Conservation (phyloP, 2,888 invertebrate species). For the Netelia inedita region DNA sequence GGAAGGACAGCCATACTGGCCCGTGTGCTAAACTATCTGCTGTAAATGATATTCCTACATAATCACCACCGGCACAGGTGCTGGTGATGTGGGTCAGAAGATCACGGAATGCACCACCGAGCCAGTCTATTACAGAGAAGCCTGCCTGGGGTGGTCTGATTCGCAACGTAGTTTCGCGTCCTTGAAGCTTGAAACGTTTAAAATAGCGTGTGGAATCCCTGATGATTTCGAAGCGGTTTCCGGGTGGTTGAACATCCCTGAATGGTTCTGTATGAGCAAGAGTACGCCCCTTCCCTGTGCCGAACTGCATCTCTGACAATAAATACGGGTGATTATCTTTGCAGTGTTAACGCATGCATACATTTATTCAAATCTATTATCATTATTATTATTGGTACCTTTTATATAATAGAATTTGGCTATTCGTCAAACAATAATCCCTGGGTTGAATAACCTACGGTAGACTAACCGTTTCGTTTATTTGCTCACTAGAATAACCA, state of each 20-base stretch:
- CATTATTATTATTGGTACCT: too few relatives aligned
- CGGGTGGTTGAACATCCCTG: conserved; percentile 25
- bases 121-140: neutral
- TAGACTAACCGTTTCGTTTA: too few relatives aligned
- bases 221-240: conserved; percentile 10
- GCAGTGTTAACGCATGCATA: too few relatives aligned
- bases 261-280: neutral
- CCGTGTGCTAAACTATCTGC: too few relatives aligned
- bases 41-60: too few relatives aligned
- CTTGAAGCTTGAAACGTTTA: conserved; percentile 27
- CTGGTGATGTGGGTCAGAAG: conserved; percentile 13
- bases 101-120: conserved; percentile 21
- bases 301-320: neutral
- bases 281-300: neutral
- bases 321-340: too few relatives aligned
- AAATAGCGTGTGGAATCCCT: neutral
- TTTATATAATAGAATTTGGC: too few relatives aligned
- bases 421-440: too few relatives aligned
- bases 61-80: neutral
- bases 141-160: conserved; percentile 2
- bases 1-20: too few relatives aligned
- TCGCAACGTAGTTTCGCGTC: conserved; percentile 6
- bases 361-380: too few relatives aligned
- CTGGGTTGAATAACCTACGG: too few relatives aligned
- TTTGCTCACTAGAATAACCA: too few relatives aligned